A percentile compares a stretch with the other conserved stretches of the same genome.
Conservation (phyloP, 2,113 vertebrate genomes). For the Varanus salvator region DNA sequence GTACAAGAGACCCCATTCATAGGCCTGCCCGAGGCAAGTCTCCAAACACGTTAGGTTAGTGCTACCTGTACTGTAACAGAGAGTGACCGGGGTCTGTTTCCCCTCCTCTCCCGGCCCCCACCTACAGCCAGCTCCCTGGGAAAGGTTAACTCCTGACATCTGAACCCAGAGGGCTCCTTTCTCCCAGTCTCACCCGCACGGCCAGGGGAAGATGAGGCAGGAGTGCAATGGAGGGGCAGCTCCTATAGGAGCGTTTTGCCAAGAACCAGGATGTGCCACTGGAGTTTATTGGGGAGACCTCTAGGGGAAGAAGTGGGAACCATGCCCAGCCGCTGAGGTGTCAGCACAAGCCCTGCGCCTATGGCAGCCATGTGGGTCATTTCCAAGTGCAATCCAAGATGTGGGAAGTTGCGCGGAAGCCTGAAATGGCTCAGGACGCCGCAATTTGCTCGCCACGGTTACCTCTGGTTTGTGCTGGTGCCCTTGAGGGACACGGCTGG, state of each 20-base stretch:
- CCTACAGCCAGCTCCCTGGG: background rate
- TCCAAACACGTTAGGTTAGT: background rate
- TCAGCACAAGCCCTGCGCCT: too few relatives aligned
- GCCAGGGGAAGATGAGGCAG: background rate
- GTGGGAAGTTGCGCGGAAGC: too few relatives aligned
- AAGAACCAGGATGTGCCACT: background rate
- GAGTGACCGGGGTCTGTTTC: background rate
- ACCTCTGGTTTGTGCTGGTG: too few relatives aligned
- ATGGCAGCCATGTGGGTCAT: too few relatives aligned
- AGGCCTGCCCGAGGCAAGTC: background rate
- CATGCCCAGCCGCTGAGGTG: too few relatives aligned
- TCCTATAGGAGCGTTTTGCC: background rate
- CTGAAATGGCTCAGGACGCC: too few relatives aligned
- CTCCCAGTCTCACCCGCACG: background rate
- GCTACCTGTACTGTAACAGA: background rate
- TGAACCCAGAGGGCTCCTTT: background rate
- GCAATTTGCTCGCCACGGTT: too few relatives aligned
- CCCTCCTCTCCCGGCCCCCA: background rate
- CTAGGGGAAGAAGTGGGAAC: background rate
- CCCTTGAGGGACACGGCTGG: too few relatives aligned
- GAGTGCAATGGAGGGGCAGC: background rate
- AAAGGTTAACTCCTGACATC: slow-evolving; percentile 6
- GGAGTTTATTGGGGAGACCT: background rate
- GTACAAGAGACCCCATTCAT: background rate
- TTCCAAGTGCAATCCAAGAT: too few relatives aligned